Base-by-base conservation (phyloP, 2,888 invertebrate species). In the Heliconius ismenius region DNA sequence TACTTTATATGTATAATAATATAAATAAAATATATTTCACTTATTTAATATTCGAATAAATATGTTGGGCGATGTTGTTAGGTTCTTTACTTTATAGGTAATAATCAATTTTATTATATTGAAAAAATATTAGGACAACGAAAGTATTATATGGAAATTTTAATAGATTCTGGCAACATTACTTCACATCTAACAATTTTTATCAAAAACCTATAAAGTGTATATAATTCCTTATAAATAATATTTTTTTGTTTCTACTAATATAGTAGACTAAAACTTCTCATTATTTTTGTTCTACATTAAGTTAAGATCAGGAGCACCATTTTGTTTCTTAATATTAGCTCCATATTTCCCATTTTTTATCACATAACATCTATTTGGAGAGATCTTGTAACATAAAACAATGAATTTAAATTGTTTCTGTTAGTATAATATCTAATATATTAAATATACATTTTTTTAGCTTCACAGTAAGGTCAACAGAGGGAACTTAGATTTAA, bases 331-430 rank as follows among this genome's bases (percentile, higher is more conserved):
- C 64, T 70, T 77, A 69, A 73, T 15, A 72, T 60, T 62, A 78
- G 75, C 77, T 78, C 79, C 64, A 26, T 75, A 15, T 21, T 68
- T n/a, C 73, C 68, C 76, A 78, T 76, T 36, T 26, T 75, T 74
- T 73, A 74, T 76, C 58, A 79, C 39, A 69, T 79, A 79, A 75
- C 64, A 78, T 75, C 78, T 80, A 80, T 72, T 79, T 78, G 76
- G 70, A 78, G 79, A 79, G 79, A 80, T 80, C 79, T 78, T 73
- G 67, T 24, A 67, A 67, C 21, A 36, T 58, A 70, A 32, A 58
- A 69, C 43, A 24, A 54, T 54, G 49, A 28, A 69, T 69, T 54
- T 68, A 68, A 26, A 69, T 58, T 58, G 32, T 58, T 36, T 32
- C 15, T 70, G 70, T 32, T 70, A 58, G 28, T 58, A 70, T 58